These are phyloP conservation scores for Paramormyrops kingsleyae DNA, from an alignment of 2,113 vertebrate genomes.

Conservation along the genomic window DNA sequence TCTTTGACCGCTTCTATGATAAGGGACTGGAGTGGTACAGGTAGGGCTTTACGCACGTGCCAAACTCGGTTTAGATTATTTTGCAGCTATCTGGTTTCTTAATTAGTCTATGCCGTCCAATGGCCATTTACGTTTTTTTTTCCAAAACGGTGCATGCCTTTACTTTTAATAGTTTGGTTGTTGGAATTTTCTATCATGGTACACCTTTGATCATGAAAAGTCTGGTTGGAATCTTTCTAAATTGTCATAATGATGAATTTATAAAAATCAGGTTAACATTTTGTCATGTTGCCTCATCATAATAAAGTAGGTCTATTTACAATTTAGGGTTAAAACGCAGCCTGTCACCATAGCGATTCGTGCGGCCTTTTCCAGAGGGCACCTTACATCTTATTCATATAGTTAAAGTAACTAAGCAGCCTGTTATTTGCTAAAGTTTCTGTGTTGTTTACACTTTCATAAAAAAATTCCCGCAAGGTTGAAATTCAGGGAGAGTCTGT, in stretches of 20 bases:
- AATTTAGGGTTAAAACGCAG: background rate
- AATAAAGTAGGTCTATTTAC: background rate
- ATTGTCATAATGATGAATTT: background rate
- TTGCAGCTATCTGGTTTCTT: background rate
- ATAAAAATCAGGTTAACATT: background rate
- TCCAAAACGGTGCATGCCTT: background rate
- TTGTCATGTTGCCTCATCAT: background rate
- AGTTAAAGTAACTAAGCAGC: background rate
- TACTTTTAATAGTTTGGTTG: background rate
- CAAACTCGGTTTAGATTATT: background rate
- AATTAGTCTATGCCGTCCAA: background rate
- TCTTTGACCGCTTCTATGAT: constrained; percentile 71
- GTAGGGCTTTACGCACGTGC: constrained; percentile 36
- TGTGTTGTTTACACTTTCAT: background rate
- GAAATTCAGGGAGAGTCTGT: background rate
- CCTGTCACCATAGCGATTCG: background rate
- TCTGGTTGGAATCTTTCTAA: background rate
- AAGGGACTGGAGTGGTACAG: constrained; percentile 70
- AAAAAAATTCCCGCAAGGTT: background rate
- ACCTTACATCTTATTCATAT: background rate
- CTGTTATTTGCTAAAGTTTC: background rate
- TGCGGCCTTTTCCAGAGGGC: background rate
- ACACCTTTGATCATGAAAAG: background rate
- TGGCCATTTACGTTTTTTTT: background rate
- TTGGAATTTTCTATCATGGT: background rate